Evolutionary conservation across 1,140 invertebrate genomes (phyloP).

Genomic region (Caenorhabditis inopinata): DNA sequence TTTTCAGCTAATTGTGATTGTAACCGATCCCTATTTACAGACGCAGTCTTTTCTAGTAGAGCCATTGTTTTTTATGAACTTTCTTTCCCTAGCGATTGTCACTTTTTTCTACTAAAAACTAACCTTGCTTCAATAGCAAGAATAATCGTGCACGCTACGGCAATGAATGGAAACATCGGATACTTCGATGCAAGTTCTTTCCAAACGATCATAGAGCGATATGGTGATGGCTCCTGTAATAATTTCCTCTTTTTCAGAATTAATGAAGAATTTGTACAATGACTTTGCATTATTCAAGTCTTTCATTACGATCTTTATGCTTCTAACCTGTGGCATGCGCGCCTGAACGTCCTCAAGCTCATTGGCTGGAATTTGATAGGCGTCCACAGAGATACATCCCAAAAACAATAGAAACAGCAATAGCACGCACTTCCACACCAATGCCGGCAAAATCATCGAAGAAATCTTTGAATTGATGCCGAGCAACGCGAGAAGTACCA

Average conservation of each 20-base stretch:
- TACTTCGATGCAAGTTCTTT: background rate
- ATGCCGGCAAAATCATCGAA: slow-evolving; percentile 16
- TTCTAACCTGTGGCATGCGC: background rate
- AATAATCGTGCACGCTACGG: background rate
- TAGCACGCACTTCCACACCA: slow-evolving; percentile 5
- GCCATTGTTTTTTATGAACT: too few species aligned
- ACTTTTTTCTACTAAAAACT: too few species aligned
- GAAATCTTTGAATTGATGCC: slow-evolving; percentile 15
- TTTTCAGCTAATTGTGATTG: too few species aligned
- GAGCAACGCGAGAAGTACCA: slow-evolving; percentile 8
- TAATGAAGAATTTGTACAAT: too few species aligned
- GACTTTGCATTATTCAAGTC: too few species aligned
- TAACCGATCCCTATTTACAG: too few species aligned
- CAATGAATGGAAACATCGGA: slow-evolving; percentile 20
- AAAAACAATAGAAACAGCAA: slow-evolving; percentile 20
- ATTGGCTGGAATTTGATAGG: background rate
- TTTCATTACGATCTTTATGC: background rate
- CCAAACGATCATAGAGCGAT: slow-evolving; percentile 16
- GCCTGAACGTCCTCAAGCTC: background rate
- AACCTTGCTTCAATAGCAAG: slow-evolving; percentile 23
- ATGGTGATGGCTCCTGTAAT: background rate
- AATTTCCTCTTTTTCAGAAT: background rate
- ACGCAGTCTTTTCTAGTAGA: too few species aligned
- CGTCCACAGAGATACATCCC: slow-evolving; percentile 17
- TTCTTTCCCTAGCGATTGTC: too few species aligned